Base-by-base conservation (phyloP, 2,888 invertebrate genomes). In the Tinea semifulvella region DNA sequence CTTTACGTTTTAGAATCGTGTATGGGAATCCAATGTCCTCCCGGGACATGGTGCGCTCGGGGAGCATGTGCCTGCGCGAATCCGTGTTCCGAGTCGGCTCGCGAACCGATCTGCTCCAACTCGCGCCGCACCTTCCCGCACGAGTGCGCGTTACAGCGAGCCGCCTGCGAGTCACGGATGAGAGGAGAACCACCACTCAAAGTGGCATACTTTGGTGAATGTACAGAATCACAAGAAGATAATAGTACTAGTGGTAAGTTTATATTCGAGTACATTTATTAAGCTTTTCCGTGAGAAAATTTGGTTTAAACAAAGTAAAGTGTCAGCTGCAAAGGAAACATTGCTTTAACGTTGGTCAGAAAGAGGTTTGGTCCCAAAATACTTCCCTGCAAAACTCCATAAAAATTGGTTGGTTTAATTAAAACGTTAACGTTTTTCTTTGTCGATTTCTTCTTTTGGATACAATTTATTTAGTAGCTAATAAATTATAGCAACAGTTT, bases 51-150 rank as follows among this genome's bases (percentile, higher is more conserved):
- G 60, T 96, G 95, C 65, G 88, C 91, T 50, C 89, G 90, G 27
- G 94, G 94, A 2, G 81, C 85, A 35, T 96, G 95, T 72, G 85
- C 92, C 7, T 96, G 95, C 65, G 90, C 91, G 1, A 85, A 88
- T 44, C 84, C 86, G 50, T 96, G 96, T 72, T 84, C 85, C 1
- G 85, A 82, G 45, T 82, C 80, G 8, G 82, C 82, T 8, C 80
- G 83, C 17, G 89, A 91, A 57, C 88, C 89, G 2, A 91, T 94
- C 13, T 95, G 94, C 65, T 90, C 89, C 35, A 89, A 86, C 59
- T 88, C 90, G 58, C 85, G 86, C 53, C 83, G 85, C 51, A 92
- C 92, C 2, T 95, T 90, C 70, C 73, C 84, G 50, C 92, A 89
- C 68, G 92, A 92, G 68, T 95, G 95, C 63, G 90, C 92, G 56